Evolutionary conservation across 2,888 invertebrate genomes (phyloP).

Genomic region (Drosophila mettleri): DNA sequence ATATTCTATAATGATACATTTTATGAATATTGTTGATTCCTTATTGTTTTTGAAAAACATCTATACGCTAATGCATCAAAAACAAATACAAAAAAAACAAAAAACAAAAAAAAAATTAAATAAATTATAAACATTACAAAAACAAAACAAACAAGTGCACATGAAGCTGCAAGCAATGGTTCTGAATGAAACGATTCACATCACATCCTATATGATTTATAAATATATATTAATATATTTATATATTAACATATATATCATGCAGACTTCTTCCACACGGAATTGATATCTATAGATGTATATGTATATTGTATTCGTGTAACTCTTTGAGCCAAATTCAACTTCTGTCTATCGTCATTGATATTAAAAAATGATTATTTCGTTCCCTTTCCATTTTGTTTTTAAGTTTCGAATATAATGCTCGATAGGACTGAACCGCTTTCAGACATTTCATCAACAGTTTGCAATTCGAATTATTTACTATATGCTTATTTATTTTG

Average conservation of each 20-base stretch:
- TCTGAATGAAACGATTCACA: slow-evolving; percentile 41
- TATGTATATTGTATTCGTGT: slow-evolving; percentile 25
- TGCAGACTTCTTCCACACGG: slow-evolving; percentile 66
- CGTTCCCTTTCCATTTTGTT: slow-evolving; percentile 21
- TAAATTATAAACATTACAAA: slow-evolving; percentile 35
- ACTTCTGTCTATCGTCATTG: slow-evolving; percentile 69
- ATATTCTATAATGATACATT: slow-evolving; percentile 79
- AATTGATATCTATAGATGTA: slow-evolving; percentile 59
- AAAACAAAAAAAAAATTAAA: slow-evolving; percentile 22
- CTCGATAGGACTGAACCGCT: slow-evolving; percentile 51
- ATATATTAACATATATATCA: slow-evolving; percentile 27
- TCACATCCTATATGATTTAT: slow-evolving; percentile 5
- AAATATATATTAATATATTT: not conserved
- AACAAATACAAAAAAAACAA: slow-evolving; percentile 31
- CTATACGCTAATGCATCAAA: slow-evolving; percentile 55
- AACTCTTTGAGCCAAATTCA: slow-evolving; percentile 12
- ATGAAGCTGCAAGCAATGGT: slow-evolving; percentile 54
- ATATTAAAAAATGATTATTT: slow-evolving; percentile 72
- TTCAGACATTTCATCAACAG: slow-evolving; percentile 37
- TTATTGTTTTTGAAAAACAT: slow-evolving; percentile 76
- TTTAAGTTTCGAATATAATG: slow-evolving; percentile 19
- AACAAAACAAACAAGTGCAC: slow-evolving; percentile 9
- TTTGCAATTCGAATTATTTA: slow-evolving; percentile 7
- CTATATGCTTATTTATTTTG: not conserved
- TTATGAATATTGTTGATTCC: slow-evolving; percentile 76